Evolutionary conservation across 2,797 vertebrate genomes (phyloP), one percentile per base, ranked within the genome.

Genomic region (Sus cebifrons): DNA sequence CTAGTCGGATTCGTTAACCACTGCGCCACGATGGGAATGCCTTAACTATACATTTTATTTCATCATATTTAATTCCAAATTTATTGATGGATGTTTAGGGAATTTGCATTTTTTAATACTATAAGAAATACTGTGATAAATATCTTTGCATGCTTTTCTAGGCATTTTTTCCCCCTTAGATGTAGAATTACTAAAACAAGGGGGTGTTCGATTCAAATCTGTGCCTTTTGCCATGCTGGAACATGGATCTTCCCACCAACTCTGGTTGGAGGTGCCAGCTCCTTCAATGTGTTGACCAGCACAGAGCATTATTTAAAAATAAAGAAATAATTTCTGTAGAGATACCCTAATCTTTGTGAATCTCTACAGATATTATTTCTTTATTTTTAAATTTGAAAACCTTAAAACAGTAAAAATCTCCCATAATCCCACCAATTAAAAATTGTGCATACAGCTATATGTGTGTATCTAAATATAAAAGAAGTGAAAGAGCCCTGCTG

Each of bases 21-120:
- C 32, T 32, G 32, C 32, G 32, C 32, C 32, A 32, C 32, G 32
- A 32, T 2, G 32, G 32, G 32, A 32, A 32, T 2, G 32, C 32
- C 32, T 94, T 86, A 75, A 77, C 60, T 17, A 36, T 25, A 29
- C 27, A 60, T 94, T 84, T 96, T 86, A 73, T 73, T 82, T 82
- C 11, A 95, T 40, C 56, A 16, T 83, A 65, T 70, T 94, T 96
- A 88, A 82, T 21, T 52, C 32, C 10, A 9, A 89, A 27, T 81
- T 23, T 88, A 27, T 78, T 83, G 40, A 79, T 93, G 17, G 10
- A 27, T 78, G 36, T 49, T 93, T 91, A 74, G 32, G 11, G 70
- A 77, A 67, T 79, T 77, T 90, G 21, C 40, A 62, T 32, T 60
- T 85, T 78, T 67, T 82, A 68, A 60, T 62, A 9, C 23, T 86